These are phyloP conservation scores for Phania funesta DNA, from an alignment of 2,888 invertebrate genomes.

Conservation along the genomic window DNA sequence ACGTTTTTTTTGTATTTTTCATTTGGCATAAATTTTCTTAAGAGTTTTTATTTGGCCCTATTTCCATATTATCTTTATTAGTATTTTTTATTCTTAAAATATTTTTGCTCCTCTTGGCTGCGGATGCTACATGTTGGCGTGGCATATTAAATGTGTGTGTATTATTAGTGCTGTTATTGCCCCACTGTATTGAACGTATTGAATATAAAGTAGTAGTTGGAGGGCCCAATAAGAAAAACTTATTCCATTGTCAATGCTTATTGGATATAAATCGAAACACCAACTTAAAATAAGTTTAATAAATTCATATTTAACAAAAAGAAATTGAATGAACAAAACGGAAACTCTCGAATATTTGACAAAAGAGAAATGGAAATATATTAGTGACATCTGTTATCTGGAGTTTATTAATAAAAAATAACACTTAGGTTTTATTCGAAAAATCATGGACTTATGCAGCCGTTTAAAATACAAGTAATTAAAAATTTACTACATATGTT, in stretches of 20 bases:
- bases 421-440: too few species aligned
- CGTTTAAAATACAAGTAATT: too few species aligned
- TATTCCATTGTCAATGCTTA: slow-evolving; percentile 65
- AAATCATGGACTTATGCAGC: too few species aligned
- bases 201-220: slow-evolving; percentile 28
- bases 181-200: slow-evolving; percentile 36
- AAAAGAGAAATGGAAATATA: too few species aligned
- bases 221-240: slow-evolving; percentile 42
- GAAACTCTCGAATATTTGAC: too few species aligned
- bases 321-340: too few species aligned
- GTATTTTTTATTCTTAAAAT: slow-evolving; percentile 31
- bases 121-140: slow-evolving; percentile 27
- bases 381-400: too few species aligned
- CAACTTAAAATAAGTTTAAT: slow-evolving; percentile 62
- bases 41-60: slow-evolving; percentile 66
- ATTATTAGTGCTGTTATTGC: slow-evolving; percentile 8
- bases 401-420: too few species aligned
- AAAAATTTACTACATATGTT: too few species aligned
- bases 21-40: slow-evolving; percentile 71
- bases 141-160: slow-evolving; percentile 16
- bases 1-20: slow-evolving; percentile 46
- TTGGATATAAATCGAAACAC: slow-evolving; percentile 64
- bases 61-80: slow-evolving; percentile 64
- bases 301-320: too few species aligned
- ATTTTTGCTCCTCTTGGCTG: slow-evolving; percentile 4